Conservation (phyloP, 2,797 vertebrate genomes). For the Takifugu ocellatus region DNA sequence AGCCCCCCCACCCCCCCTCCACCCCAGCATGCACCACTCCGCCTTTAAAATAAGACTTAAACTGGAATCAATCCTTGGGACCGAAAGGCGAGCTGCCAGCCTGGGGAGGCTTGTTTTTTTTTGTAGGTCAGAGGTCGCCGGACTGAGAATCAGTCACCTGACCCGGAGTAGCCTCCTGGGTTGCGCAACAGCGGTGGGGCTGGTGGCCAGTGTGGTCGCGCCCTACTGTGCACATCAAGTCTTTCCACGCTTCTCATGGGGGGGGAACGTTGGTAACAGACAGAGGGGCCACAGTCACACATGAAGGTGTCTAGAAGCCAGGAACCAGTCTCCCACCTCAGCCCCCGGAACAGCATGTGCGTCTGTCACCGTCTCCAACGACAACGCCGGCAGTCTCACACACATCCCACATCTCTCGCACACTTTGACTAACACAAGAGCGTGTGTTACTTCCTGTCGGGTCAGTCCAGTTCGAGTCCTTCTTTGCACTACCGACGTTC, state of each 20-base stretch:
- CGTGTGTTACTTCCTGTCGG: too few species aligned
- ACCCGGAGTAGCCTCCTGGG: neutral
- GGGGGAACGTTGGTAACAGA: too few species aligned
- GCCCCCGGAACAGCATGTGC: slow-evolving; percentile 21
- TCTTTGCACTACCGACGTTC: too few species aligned
- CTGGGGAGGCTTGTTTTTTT: slow-evolving; percentile 6
- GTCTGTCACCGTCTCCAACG: slow-evolving; percentile 12
- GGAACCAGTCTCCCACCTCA: slow-evolving; percentile 17
- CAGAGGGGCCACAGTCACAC: slow-evolving; percentile 10
- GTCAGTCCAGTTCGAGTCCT: too few species aligned
- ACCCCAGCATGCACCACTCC: slow-evolving; percentile 45
- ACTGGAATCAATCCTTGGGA: neutral
- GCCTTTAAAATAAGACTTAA: too few species aligned
- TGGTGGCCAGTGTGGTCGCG: too few species aligned
- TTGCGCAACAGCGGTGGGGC: too few species aligned
- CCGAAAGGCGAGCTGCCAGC: neutral
- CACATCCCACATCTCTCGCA: too few species aligned
- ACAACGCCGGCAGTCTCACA: neutral
- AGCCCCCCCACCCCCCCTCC: slow-evolving; percentile 28
- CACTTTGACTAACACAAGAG: too few species aligned
- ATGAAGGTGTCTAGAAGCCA: slow-evolving; percentile 7
- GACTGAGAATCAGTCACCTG: slow-evolving; percentile 39
- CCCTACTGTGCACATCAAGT: too few species aligned
- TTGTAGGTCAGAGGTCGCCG: slow-evolving; percentile 14
- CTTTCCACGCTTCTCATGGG: too few species aligned